Evolutionary conservation across 2,888 invertebrate genomes (phyloP), one percentile per base, ranked within the genome.

Genomic region (Eupithecia abbreviata): DNA sequence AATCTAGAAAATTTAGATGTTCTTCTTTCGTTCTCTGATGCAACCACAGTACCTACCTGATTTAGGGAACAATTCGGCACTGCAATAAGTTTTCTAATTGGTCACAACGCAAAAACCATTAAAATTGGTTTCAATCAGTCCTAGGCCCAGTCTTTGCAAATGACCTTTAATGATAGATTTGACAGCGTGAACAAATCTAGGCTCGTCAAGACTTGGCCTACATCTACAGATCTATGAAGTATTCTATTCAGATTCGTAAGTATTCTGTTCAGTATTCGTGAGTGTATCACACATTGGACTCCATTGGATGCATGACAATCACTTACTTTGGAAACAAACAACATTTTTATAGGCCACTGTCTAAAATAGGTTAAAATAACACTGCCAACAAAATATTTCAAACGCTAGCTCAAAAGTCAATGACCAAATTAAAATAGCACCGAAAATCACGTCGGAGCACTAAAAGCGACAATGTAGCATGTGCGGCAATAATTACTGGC

Each of bases 401-500:
- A n/a, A 45, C 18, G 47, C 18, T 47, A 47, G 18, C 51, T 45
- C 15, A 75, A 75, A 77, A 58, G 71, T 51, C 75, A 71, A 79
- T 73, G 73, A 77, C 72, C 78, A 77, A 70, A 77, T 76, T 78
- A 71, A 77, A 80, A 75, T 72, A 75, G 72, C 71, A 62, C 77
- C 84, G 83, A 86, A 85, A 84, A 84, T 84, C 81, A 84, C 84
- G 85, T 85, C 49, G 72, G 58, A 77, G 67, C 70, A 88, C 88
- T 89, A 85, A 87, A 81, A 84, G 79, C 75, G 82, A 86, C 82
- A 86, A 84, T 82, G 81, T 82, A 80, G 77, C 80, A 74, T 78
- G 76, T 79, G 80, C 73, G 81, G 85, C 85, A 87, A 88, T 90
- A 89, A 92, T 91, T 87, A 91, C 88, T 84, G 85, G 86, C 85